phyloP scores from a whole-genome alignment of 2,888 invertebrate species.

The Chrysodeixis includens region DNA sequence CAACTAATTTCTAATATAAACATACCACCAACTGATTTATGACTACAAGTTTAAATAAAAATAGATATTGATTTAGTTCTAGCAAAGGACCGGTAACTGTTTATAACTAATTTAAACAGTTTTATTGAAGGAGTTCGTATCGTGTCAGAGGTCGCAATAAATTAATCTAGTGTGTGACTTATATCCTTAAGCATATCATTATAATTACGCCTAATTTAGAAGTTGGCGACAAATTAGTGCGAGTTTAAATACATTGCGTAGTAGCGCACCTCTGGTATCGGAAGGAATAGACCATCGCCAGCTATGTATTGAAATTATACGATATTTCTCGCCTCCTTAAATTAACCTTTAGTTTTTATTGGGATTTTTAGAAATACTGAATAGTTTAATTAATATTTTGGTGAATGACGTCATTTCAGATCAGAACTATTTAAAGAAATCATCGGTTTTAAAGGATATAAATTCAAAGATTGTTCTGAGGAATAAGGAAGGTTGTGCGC shows the following conservation, averaged over 20 bases:
- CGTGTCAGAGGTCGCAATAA: background rate
- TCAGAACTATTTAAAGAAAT: background rate
- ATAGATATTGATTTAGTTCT: slow-evolving; percentile 2
- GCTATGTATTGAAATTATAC: too few relatives aligned
- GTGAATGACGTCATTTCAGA: background rate
- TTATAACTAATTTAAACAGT: background rate
- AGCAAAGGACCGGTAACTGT: background rate
- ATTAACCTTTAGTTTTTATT: too few relatives aligned
- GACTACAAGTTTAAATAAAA: background rate
- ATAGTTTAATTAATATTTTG: background rate
- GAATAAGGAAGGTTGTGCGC: too few relatives aligned
- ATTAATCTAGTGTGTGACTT: slow-evolving; percentile 4
- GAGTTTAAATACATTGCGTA: too few relatives aligned
- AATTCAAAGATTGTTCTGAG: too few relatives aligned
- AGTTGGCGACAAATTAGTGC: too few relatives aligned
- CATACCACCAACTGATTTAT: background rate
- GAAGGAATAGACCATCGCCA: too few relatives aligned
- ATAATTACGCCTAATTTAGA: too few relatives aligned
- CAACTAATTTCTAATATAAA: background rate
- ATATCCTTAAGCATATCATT: background rate
- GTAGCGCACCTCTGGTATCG: too few relatives aligned
- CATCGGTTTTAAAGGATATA: too few relatives aligned
- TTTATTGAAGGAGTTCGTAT: slow-evolving; percentile 11
- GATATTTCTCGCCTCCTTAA: too few relatives aligned
- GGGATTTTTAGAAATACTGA: background rate